A percentile compares a stretch with the other conserved stretches of the same genome.
These are phyloP conservation scores for Cheilosia impressa DNA, from an alignment of 2,888 invertebrate species.

Conservation along the genomic window DNA sequence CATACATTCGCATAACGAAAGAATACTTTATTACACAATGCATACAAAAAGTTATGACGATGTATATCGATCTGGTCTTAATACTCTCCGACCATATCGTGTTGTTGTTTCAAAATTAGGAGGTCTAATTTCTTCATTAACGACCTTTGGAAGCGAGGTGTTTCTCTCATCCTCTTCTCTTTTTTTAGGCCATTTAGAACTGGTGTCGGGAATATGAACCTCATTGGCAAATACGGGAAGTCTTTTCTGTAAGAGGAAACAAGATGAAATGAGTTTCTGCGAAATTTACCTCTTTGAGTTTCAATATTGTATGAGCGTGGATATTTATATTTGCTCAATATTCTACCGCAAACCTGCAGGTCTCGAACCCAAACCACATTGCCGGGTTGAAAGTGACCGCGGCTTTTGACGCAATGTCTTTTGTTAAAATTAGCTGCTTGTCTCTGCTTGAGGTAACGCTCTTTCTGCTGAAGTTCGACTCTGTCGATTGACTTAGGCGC, in stretches of 20 bases:
- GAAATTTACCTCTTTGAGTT: too few species aligned
- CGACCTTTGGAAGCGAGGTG: background rate
- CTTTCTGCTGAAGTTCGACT: conserved; percentile 11
- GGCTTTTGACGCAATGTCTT: too few species aligned
- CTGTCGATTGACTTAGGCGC: conserved; percentile 17
- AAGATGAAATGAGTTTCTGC: background rate
- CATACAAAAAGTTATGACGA: background rate
- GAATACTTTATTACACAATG: too few species aligned
- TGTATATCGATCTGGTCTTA: background rate
- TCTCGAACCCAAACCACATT: too few species aligned
- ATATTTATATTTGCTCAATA: background rate
- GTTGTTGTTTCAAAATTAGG: background rate
- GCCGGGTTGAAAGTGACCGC: too few species aligned
- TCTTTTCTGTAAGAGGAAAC: background rate
- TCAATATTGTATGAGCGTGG: background rate
- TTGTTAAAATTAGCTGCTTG: background rate
- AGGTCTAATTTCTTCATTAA: background rate
- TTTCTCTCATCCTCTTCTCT: background rate
- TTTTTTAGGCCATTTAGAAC: background rate
- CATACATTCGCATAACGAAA: too few species aligned
- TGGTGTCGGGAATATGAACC: background rate
- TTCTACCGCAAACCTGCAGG: background rate
- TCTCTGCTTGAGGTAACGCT: background rate
- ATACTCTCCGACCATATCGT: background rate
- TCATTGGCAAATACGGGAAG: background rate